phyloP scores from a whole-genome alignment of 2,113 vertebrate species.

The Daubentonia madagascariensis region DNA sequence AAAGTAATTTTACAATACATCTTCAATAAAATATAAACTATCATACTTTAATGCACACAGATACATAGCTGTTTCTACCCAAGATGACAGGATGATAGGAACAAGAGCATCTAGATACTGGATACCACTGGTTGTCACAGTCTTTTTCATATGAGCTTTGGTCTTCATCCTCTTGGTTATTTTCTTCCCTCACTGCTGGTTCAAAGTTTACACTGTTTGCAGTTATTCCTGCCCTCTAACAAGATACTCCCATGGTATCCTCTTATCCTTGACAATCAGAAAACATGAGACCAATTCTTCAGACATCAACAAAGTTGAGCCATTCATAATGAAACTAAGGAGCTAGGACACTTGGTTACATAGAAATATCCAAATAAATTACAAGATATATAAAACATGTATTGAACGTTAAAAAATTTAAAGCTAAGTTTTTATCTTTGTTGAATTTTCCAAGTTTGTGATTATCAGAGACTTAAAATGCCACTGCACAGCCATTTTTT shows the following conservation, averaged over 20 bases:
- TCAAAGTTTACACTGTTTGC: not conserved
- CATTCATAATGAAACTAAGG: not conserved
- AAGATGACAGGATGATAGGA: not conserved
- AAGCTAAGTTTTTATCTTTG: not conserved
- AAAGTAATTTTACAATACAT: not conserved
- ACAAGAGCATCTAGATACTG: not conserved
- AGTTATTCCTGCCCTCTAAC: not conserved
- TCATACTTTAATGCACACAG: not conserved
- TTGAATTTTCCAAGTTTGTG: not conserved
- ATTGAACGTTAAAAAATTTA: not conserved
- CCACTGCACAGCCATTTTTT: not conserved
- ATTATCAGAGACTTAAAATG: not conserved
- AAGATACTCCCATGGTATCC: not conserved
- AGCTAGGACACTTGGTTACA: fast-evolving
- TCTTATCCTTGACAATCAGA: not conserved
- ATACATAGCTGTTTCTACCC: not conserved
- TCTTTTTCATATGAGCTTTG: not conserved
- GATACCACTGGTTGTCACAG: fast-evolving
- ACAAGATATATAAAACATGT: not conserved
- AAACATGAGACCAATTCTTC: not conserved
- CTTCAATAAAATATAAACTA: not conserved
- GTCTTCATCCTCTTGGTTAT: not conserved
- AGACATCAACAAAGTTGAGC: not conserved
- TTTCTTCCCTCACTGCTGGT: not conserved
- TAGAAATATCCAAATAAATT: not conserved